Evolutionary conservation across 2,797 vertebrate species (phyloP).

Genomic region (Sternarchorhynchus goeldii): DNA sequence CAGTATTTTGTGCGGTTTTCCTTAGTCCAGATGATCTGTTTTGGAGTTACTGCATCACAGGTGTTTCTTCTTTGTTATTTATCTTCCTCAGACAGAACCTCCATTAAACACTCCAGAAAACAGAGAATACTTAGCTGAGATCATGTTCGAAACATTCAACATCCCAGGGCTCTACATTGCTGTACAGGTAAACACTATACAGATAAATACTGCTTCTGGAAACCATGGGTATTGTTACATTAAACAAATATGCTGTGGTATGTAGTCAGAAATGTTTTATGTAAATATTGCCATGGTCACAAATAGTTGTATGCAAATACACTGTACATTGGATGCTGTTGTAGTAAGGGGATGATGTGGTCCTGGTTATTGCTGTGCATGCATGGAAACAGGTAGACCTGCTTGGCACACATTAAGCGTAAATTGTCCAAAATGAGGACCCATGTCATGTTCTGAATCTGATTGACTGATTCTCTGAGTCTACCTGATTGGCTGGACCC

Average conservation of each 20-base stretch:
- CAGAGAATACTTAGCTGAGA: slow-evolving; percentile 93
- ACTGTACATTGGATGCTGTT: too few relatives aligned
- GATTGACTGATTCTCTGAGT: not conserved
- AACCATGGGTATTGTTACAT: not conserved
- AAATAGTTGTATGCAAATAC: too few relatives aligned
- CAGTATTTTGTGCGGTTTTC: not conserved
- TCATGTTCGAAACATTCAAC: slow-evolving; percentile 93
- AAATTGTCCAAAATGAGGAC: not conserved
- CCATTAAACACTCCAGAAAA: slow-evolving; percentile 93
- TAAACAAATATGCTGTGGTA: too few relatives aligned
- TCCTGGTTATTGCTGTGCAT: too few relatives aligned
- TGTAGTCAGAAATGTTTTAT: too few relatives aligned
- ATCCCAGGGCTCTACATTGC: slow-evolving; percentile 84
- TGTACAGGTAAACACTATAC: slow-evolving; percentile 82
- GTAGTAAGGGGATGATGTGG: too few relatives aligned
- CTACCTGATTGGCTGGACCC: not conserved
- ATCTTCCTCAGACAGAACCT: slow-evolving; percentile 84
- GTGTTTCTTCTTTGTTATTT: slow-evolving; percentile 5
- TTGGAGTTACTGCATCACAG: not conserved
- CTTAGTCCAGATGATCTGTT: slow-evolving; percentile 8
- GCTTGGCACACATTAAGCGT: too few relatives aligned
- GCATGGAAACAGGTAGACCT: too few relatives aligned
- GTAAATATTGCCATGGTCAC: too few relatives aligned
- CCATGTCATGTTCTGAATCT: not conserved
- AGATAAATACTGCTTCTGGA: slow-evolving; percentile 65